Conservation (phyloP, 2,797 vertebrate genomes). For the Eremophila alpestris region DNA sequence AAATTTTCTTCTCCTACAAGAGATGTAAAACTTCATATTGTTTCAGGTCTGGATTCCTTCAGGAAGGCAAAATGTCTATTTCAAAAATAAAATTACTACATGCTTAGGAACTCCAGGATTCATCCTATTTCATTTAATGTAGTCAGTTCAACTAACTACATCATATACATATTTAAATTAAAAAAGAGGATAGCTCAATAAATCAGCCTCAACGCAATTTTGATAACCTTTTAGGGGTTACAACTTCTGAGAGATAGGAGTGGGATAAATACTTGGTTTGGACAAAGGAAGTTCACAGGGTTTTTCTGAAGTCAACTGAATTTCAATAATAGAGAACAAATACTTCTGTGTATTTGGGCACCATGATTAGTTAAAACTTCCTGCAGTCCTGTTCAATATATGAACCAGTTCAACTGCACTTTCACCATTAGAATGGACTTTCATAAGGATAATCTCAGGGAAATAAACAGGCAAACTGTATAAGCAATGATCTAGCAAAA, state of each 20-base stretch:
- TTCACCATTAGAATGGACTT: not conserved
- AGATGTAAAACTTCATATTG: not conserved
- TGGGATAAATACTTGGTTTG: not conserved
- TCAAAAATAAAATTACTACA: not conserved
- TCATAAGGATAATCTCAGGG: not conserved
- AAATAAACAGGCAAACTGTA: not conserved
- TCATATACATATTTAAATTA: not conserved
- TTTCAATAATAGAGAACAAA: not conserved
- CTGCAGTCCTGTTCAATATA: not conserved
- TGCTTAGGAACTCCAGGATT: not conserved
- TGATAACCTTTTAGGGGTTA: not conserved
- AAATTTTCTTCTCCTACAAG: conserved; percentile 88
- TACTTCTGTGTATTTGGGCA: not conserved
- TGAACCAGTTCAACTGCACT: not conserved
- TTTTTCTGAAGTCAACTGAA: not conserved
- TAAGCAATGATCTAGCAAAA: not conserved
- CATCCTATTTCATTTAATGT: not conserved
- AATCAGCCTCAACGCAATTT: not conserved
- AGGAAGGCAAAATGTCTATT: not conserved
- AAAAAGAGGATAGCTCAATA: not conserved
- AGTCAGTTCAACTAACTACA: not conserved
- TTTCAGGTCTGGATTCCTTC: not conserved
- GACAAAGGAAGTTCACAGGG: not conserved
- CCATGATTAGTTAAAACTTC: not conserved
- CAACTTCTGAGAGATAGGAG: not conserved